Evolutionary conservation across 2,888 invertebrate genomes (phyloP).

Genomic region (Diabrotica balteata): DNA sequence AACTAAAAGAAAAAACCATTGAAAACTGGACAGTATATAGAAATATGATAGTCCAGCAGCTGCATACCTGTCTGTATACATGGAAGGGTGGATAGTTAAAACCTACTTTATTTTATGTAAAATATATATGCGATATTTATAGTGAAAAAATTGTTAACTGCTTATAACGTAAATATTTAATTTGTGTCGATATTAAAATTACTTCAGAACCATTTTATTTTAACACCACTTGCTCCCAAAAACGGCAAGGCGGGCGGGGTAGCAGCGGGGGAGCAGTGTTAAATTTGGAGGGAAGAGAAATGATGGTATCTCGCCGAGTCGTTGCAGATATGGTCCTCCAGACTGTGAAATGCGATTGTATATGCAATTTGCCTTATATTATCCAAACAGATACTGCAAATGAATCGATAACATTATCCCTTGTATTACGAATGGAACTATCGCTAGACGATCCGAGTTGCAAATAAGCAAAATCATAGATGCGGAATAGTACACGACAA

Average conservation of each 20-base stretch:
- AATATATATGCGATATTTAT: no score
- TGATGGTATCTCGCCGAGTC: conserved; percentile 35
- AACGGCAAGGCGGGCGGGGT: not conserved
- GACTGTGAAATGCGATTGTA: conserved; percentile 53
- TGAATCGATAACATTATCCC: conserved; percentile 49
- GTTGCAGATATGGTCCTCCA: conserved; percentile 45
- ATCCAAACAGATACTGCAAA: conserved; percentile 51
- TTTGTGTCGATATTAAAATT: no score
- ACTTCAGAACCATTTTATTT: no score
- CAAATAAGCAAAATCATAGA: conserved; percentile 11
- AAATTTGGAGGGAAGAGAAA: conserved; percentile 29
- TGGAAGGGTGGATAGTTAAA: no score
- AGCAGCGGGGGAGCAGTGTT: conserved; percentile 4
- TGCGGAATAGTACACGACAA: conserved; percentile 5
- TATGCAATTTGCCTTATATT: conserved; percentile 53
- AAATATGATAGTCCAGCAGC: no score
- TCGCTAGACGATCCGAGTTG: conserved; percentile 12
- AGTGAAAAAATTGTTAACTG: no score
- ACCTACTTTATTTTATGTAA: no score
- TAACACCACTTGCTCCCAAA: not conserved
- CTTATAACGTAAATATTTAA: no score
- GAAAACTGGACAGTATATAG: no score
- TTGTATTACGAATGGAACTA: conserved; percentile 27
- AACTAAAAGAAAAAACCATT: no score
- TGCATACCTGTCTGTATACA: no score